Conservation (phyloP, 2,888 invertebrate species). For the Xylocampa areola region DNA sequence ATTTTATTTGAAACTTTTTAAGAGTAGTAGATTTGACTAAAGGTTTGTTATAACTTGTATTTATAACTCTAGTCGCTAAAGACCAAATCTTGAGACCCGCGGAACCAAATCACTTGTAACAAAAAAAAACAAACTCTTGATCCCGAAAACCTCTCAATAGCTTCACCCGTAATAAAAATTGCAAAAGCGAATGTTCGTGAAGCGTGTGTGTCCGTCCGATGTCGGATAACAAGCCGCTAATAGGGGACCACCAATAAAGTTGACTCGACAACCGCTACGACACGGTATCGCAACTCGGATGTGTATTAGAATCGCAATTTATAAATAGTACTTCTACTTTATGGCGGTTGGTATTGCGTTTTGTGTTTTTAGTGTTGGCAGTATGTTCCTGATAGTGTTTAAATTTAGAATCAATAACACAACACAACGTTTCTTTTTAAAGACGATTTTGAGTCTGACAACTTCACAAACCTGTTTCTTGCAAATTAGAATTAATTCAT, state of each 20-base stretch:
- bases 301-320: constrained; percentile 69
- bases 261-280: constrained; percentile 54
- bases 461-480: no score
- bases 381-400: constrained; percentile 19
- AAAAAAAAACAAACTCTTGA: constrained; percentile 2
- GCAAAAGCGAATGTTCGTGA: constrained; percentile 53
- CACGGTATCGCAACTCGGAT: constrained; percentile 55
- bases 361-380: constrained; percentile 26
- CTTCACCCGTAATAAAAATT: constrained; percentile 55
- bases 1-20: no score
- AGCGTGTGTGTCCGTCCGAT: constrained; percentile 67
- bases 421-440: no score
- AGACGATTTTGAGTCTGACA: no score
- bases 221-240: constrained; percentile 69
- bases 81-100: no score
- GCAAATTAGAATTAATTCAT: no score
- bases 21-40: no score
- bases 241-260: constrained; percentile 73
- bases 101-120: not conserved
- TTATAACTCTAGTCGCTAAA: no score
- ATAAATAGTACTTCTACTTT: constrained; percentile 72
- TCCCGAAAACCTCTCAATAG: constrained; percentile 19
- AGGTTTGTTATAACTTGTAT: no score
- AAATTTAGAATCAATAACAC: constrained; percentile 9
- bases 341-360: constrained; percentile 45